phyloP scores from a whole-genome alignment of 2,888 invertebrate genomes.

The Callinectes sapidus region DNA sequence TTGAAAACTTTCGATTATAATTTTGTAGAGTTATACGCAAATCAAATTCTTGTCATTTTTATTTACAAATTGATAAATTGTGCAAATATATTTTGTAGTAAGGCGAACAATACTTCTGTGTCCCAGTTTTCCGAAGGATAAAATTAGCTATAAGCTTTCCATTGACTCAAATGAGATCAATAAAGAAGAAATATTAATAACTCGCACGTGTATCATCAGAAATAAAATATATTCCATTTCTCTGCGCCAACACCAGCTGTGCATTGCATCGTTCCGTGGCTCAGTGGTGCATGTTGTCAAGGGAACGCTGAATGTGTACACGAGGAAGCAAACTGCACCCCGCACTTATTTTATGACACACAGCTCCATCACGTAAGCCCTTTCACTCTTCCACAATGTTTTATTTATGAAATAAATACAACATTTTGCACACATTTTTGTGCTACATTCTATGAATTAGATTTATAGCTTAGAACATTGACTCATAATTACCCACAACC shows the following conservation, averaged over 20 bases:
- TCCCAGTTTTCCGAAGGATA: neutral
- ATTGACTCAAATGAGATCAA: neutral
- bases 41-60: no score
- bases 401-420: no score
- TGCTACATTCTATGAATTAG: no score
- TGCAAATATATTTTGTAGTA: neutral
- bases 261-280: neutral
- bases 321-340: neutral
- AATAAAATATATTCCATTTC: neutral
- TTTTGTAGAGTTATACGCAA: no score
- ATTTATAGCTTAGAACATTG: no score
- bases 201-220: neutral
- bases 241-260: neutral
- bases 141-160: neutral
- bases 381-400: neutral
- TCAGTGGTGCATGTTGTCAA: neutral
- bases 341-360: neutral
- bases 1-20: no score
- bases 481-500: no score
- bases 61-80: no score
- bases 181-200: neutral
- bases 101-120: no score
- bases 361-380: neutral
- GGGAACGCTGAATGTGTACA: neutral
- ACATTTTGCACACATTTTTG: no score